Percentiles rank a stretch among this genome's conserved stretches.
These are phyloP conservation scores for Diuraphis noxia DNA, from an alignment of 1,140 invertebrate species.

Conservation along the genomic window DNA sequence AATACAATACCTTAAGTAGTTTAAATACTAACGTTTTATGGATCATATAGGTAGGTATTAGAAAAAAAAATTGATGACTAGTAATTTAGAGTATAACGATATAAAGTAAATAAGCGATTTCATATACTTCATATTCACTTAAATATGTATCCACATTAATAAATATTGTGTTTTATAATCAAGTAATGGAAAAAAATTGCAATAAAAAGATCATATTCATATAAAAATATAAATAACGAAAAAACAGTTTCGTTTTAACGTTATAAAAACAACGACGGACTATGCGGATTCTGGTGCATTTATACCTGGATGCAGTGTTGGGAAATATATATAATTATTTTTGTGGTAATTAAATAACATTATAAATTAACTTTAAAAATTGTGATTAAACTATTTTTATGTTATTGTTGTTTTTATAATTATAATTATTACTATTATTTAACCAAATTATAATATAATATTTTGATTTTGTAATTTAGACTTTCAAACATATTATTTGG, in stretches of 20 bases:
- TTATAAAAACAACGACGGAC: background rate
- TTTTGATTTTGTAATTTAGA: background rate
- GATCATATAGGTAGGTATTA: background rate
- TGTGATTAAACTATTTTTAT: background rate
- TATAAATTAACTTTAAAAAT: background rate
- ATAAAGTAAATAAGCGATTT: background rate
- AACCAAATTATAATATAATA: background rate
- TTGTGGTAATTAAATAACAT: background rate
- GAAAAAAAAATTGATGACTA: background rate
- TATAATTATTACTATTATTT: background rate
- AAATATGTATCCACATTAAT: background rate
- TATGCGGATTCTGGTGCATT: background rate
- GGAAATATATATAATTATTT: background rate
- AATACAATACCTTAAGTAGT: background rate
- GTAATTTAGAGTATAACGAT: background rate
- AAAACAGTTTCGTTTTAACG: background rate
- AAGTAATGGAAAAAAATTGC: background rate
- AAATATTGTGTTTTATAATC: background rate
- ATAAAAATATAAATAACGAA: background rate
- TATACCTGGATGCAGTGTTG: background rate
- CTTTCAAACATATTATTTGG: background rate
- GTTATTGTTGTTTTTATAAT: background rate
- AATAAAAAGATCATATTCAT: background rate
- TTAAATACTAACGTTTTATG: background rate
- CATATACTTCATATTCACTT: background rate